Conservation (phyloP, 1,140 invertebrate genomes). For the Eurosta solidaginis region DNA sequence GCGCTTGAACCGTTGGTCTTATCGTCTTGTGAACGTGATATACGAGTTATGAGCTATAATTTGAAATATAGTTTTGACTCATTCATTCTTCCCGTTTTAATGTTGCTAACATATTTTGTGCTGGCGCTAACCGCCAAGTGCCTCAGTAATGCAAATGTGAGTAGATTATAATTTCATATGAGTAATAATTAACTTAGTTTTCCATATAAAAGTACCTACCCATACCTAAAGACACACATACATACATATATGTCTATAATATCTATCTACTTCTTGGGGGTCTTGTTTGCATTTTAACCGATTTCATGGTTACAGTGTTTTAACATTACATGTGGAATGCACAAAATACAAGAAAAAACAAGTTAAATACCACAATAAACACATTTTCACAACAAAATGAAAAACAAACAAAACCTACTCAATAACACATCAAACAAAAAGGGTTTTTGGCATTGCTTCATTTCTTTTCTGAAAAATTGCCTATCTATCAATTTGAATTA, state of each 20-base stretch:
- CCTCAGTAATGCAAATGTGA: slow-evolving; percentile 72
- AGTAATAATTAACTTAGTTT: background rate
- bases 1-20: slow-evolving; percentile 68
- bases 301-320: slow-evolving; percentile 19
- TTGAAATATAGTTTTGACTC: slow-evolving; percentile 69
- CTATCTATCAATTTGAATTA: slow-evolving; percentile 1
- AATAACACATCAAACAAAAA: background rate
- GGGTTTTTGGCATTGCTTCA: slow-evolving; percentile 3
- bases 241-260: background rate
- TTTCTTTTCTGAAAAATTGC: background rate
- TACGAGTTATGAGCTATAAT: slow-evolving; percentile 67
- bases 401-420: background rate
- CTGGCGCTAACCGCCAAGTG: slow-evolving; percentile 73
- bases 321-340: background rate
- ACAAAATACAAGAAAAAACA: background rate
- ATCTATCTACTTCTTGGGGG: background rate
- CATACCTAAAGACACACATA: background rate
- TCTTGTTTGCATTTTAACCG: slow-evolving; percentile 11
- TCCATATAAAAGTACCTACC: background rate
- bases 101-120: slow-evolving; percentile 77
- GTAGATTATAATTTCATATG: slow-evolving; percentile 32
- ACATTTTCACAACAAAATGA: background rate
- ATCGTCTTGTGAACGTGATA: slow-evolving; percentile 63
- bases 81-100: slow-evolving; percentile 74
- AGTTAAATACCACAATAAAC: no score